Percentiles rank a stretch among this genome's conserved stretches.
Evolutionary conservation across 1,140 invertebrate species (phyloP).

Genomic region (Oryzaephilus surinamensis): DNA sequence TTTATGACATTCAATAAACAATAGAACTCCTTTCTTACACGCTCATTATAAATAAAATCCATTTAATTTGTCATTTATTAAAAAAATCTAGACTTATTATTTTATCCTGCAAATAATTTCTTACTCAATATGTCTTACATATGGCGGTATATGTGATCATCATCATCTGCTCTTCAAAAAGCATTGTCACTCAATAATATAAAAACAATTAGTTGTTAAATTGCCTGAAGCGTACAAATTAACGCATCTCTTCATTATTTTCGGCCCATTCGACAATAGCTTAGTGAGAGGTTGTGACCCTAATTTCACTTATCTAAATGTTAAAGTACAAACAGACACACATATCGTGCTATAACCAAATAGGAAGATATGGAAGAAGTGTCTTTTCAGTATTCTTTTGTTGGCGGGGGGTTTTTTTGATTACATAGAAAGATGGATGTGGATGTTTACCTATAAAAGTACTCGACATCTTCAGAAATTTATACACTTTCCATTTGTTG

Average conservation of each 20-base stretch:
- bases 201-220: background rate
- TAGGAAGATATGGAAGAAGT: slow-evolving; percentile 9
- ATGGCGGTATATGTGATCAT: too few species aligned
- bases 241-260: background rate
- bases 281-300: slow-evolving; percentile 27
- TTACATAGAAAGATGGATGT: slow-evolving; percentile 8
- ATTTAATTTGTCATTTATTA: too few species aligned
- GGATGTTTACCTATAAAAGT: slow-evolving; percentile 25
- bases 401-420: slow-evolving; percentile 12
- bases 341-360: too few species aligned
- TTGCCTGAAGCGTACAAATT: background rate
- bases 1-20: too few species aligned
- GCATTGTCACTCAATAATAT: background rate
- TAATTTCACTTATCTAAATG: slow-evolving; percentile 22
- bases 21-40: too few species aligned
- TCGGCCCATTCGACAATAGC: background rate
- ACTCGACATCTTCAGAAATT: background rate
- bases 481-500: background rate
- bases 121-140: too few species aligned
- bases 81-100: too few species aligned
- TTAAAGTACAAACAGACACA: slow-evolving; percentile 10
- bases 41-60: too few species aligned
- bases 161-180: background rate
- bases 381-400: too few species aligned
- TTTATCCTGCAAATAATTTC: too few species aligned